A percentile compares a stretch with the other conserved stretches of the same genome.
phyloP scores from a whole-genome alignment of 2,888 invertebrate genomes.

The Colletes collaris region DNA sequence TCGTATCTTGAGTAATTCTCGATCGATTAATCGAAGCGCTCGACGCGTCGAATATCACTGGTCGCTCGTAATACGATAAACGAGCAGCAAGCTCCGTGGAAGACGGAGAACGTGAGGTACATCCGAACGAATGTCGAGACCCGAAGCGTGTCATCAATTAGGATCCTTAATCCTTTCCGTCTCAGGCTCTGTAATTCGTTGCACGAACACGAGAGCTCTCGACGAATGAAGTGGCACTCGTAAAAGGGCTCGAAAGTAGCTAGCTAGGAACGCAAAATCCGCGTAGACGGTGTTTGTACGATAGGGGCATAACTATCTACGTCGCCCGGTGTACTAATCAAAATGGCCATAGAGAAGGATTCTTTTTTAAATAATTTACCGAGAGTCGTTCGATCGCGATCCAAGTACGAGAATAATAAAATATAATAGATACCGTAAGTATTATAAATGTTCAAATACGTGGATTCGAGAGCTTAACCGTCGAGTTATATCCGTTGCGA shows the following conservation, averaged over 20 bases:
- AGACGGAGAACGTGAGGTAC: conserved; percentile 1
- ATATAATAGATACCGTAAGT: too few relatives aligned
- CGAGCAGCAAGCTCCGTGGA: not conserved
- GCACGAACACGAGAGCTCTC: conserved; percentile 31
- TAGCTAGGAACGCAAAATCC: conserved; percentile 9
- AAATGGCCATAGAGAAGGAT: not conserved
- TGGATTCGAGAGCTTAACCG: not conserved
- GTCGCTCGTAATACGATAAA: not conserved
- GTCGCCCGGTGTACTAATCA: not conserved
- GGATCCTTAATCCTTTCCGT: conserved; percentile 24
- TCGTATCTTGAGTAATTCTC: not conserved
- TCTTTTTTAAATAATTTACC: too few relatives aligned
- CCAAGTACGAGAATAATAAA: too few relatives aligned
- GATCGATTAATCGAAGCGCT: not conserved
- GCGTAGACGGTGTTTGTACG: not conserved
- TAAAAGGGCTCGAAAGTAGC: conserved; percentile 14
- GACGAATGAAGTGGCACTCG: conserved; percentile 36
- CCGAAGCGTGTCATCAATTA: conserved; percentile 39
- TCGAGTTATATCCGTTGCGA: not conserved
- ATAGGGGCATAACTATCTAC: not conserved
- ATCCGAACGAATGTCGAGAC: conserved; percentile 14
- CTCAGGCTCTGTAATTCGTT: conserved; percentile 26
- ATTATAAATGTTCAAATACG: too few relatives aligned
- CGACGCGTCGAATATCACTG: not conserved
- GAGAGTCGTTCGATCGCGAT: too few relatives aligned